Percentiles rank a stretch among this genome's conserved stretches.
Evolutionary conservation across 2,113 vertebrate species (phyloP).

Genomic region (Phaethornis superciliosus): DNA sequence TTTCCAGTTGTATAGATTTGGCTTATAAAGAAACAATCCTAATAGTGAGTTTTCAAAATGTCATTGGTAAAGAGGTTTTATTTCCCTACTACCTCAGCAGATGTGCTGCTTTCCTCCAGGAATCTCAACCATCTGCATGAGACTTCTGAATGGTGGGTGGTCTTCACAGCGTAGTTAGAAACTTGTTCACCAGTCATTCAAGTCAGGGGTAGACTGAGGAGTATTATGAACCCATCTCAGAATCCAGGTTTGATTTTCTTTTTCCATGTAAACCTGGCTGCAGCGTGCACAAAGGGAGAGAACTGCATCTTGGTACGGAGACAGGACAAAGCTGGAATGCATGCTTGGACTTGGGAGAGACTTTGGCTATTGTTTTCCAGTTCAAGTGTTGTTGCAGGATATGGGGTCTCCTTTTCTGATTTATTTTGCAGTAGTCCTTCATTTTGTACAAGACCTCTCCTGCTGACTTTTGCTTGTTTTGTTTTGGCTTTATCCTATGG

Average conservation of each 20-base stretch:
- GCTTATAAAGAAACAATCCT: accelerated
- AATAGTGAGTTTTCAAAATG: not conserved
- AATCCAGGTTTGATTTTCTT: not conserved
- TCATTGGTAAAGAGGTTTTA: not conserved
- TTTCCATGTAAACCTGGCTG: not conserved
- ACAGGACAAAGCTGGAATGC: not conserved
- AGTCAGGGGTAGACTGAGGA: not conserved
- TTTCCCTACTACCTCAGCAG: not conserved
- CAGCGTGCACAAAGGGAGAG: not conserved
- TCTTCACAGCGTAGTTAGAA: not conserved
- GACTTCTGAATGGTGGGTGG: not conserved
- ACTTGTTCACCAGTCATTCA: not conserved
- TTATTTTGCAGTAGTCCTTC: not conserved
- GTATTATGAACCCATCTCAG: not conserved
- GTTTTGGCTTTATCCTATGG: not conserved
- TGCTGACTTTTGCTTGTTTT: not conserved
- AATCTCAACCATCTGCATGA: not conserved
- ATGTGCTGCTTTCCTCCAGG: not conserved
- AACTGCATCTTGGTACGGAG: not conserved
- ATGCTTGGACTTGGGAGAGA: not conserved
- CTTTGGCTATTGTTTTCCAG: not conserved
- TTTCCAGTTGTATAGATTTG: not conserved
- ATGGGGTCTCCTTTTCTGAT: not conserved
- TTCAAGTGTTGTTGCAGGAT: not conserved
- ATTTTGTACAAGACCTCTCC: not conserved